Evolutionary conservation across 2,797 vertebrate species (phyloP), one percentile per base, ranked within the genome.

Genomic region (Kryptolebias ocellatus): DNA sequence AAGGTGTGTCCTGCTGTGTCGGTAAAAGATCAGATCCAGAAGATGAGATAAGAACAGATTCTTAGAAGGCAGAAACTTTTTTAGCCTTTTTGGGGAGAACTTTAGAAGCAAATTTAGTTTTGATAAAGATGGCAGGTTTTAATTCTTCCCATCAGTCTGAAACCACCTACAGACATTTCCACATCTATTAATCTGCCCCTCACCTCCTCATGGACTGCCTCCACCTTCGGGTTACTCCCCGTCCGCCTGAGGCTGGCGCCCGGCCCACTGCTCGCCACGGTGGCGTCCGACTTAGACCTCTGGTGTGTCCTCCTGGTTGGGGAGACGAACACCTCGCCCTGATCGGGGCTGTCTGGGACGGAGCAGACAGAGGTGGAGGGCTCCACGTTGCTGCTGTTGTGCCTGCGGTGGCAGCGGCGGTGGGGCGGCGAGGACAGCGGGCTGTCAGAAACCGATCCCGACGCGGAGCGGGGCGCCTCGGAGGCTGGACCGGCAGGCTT

Each of bases 211-310:
- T 96, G 95, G 6, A 94, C 95, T 0, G 76, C 82, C 84, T 98
- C 97, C 68, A 98, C 96, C 76, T 96, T 96, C 2, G 96, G 97
- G 74, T 98, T 97, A 80, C 97, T 98, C 64, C 96, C 96, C 2
- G 96, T 96, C 54, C 96, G 90, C 57, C 96, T 95, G 62, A 98
- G 90, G 67, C 94, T 94, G 62, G 94, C 93, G 83, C 95, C 93
- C 15, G 95, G 91, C 72, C 68, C 79, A 1, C 95, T 95, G 89
- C 95, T 91, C 59, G 87, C 94, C 20, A 82, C 91, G 0, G 96
- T 95, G 79, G 96, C 97, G 0, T 99, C 97, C 0, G 97, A 99
- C 84, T 98, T 98, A 69, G 97, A 98, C 47, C 97, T 93, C 92
- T 99, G 97, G 86, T 98, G 97, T 65, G 96, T 99, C 85, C 94